Conservation (phyloP, 2,888 invertebrate genomes). For the Maniola hyperantus region DNA sequence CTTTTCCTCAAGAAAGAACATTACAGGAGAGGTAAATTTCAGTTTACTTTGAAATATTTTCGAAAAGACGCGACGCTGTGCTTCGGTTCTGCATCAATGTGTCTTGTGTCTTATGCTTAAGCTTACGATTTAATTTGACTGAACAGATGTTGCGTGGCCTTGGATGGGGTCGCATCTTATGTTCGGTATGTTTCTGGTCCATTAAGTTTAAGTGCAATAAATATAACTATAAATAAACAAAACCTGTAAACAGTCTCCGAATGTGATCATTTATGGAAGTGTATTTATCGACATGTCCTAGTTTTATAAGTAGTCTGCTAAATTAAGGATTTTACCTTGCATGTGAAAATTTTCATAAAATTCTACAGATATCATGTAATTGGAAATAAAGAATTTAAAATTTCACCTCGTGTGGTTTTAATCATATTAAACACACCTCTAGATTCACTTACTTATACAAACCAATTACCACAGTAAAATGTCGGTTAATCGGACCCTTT, state of each 20-base stretch:
- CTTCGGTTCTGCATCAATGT: not conserved
- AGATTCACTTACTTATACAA: no score
- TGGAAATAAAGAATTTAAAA: constrained; percentile 58
- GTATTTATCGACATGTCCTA: constrained; percentile 67
- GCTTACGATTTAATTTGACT: not conserved
- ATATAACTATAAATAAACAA: constrained; percentile 41
- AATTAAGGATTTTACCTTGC: constrained; percentile 63
- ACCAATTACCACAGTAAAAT: no score
- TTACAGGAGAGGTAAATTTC: no score
- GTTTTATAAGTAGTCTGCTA: constrained; percentile 49
- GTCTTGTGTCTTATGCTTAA: not conserved
- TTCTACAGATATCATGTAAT: constrained; percentile 64
- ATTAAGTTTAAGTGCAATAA: constrained; percentile 63
- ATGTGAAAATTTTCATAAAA: constrained; percentile 66
- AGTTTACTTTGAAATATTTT: not conserved
- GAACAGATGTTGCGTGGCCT: not conserved
- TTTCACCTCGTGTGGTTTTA: constrained; percentile 9
- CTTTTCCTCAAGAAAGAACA: no score
- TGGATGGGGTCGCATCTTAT: not conserved
- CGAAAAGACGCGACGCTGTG: not conserved
- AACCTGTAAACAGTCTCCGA: constrained; percentile 55
- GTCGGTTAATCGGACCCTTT: no score
- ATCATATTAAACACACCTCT: not conserved
- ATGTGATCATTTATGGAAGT: constrained; percentile 76
- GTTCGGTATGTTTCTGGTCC: not conserved